Evolutionary conservation across 2,113 vertebrate genomes (phyloP).

Genomic region (Rallus limicola): DNA sequence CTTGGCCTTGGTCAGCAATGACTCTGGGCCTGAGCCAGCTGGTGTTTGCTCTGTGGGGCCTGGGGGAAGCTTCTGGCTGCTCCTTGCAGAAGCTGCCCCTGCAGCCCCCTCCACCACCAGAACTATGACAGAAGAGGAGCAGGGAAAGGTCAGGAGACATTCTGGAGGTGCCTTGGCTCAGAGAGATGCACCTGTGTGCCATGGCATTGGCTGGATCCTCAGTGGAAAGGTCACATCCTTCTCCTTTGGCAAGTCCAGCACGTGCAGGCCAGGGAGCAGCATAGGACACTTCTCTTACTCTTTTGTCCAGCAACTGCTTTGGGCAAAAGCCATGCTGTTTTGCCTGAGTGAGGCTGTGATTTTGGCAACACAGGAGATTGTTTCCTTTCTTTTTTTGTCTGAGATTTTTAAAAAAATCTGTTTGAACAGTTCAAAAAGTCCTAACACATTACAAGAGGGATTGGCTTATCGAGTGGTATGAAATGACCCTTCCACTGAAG

Average conservation of each 20-base stretch:
- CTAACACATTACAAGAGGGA: not conserved
- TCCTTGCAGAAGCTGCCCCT: too few species aligned
- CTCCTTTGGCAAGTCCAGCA: not conserved
- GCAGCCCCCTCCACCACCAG: too few species aligned
- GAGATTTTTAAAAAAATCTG: rapidly evolving
- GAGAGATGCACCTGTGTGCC: not conserved
- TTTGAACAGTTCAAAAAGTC: not conserved
- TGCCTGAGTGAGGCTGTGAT: not conserved
- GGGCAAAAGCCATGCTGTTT: rapidly evolving
- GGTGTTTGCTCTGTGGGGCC: too few species aligned
- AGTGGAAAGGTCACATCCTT: not conserved
- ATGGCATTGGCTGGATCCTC: not conserved
- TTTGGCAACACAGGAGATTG: not conserved
- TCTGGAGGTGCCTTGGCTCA: not conserved
- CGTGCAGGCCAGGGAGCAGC: rapidly evolving
- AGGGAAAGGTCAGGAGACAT: not conserved
- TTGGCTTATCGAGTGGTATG: not conserved
- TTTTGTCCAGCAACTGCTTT: not conserved
- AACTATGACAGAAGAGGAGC: not conserved
- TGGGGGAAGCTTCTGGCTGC: too few species aligned
- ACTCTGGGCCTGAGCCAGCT: too few species aligned
- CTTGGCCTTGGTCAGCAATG: too few species aligned
- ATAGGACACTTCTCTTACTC: rapidly evolving
- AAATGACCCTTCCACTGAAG: not conserved
- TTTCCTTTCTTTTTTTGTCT: not conserved